phyloP scores from a whole-genome alignment of 2,888 invertebrate genomes.

The Syrista parreyssii region DNA sequence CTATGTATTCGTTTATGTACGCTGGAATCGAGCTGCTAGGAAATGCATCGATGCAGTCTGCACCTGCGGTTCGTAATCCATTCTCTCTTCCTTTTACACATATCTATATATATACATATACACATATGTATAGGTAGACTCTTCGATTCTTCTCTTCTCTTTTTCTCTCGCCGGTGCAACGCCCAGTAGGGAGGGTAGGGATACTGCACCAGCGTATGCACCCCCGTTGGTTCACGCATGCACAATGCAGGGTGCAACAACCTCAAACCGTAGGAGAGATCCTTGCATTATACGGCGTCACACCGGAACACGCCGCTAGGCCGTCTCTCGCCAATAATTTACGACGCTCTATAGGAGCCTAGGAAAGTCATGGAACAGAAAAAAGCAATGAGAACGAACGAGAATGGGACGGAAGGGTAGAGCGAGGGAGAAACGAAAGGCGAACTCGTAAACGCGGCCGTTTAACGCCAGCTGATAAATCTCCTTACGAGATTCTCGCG shows the following conservation, averaged over 20 bases:
- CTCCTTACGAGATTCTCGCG: background rate
- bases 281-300: slow-evolving; percentile 3
- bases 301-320: slow-evolving; percentile 14
- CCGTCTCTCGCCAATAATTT: slow-evolving; percentile 36
- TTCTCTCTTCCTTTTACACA: too few relatives aligned
- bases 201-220: slow-evolving; percentile 24
- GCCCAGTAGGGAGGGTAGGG: slow-evolving; percentile 21
- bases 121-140: slow-evolving; percentile 4
- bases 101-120: too few relatives aligned
- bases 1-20: too few relatives aligned
- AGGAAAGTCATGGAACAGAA: slow-evolving; percentile 33
- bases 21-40: too few relatives aligned
- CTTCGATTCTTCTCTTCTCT: slow-evolving; percentile 16
- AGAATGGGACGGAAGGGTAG: slow-evolving; percentile 23
- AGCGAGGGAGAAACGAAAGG: slow-evolving; percentile 16
- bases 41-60: too few relatives aligned
- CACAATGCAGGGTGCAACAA: slow-evolving; percentile 45
- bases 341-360: slow-evolving; percentile 32
- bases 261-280: slow-evolving; percentile 35
- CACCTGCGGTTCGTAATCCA: too few relatives aligned
- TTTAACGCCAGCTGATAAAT: background rate
- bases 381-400: slow-evolving; percentile 23
- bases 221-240: slow-evolving; percentile 38
- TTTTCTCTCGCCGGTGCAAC: slow-evolving; percentile 12
- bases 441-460: slow-evolving; percentile 12